phyloP scores from a whole-genome alignment of 1,140 invertebrate species.

The Nasonia vitripennis region DNA sequence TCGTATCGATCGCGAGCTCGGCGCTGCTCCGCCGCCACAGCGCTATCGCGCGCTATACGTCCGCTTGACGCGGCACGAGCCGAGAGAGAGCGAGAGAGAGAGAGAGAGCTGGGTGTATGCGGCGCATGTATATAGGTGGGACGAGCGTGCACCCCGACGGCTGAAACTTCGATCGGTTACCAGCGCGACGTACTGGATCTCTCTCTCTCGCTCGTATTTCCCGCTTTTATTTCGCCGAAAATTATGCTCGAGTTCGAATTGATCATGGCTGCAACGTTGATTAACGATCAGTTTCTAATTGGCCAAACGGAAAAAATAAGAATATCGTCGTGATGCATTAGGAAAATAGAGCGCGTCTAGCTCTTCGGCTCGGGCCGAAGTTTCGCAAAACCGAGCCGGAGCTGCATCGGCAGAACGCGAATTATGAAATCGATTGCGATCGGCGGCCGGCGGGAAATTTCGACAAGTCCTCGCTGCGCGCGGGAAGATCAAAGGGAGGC shows the following conservation, averaged over 20 bases:
- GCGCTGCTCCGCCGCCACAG: slow-evolving; percentile 62
- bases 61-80: slow-evolving; percentile 57
- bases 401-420: not conserved
- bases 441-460: not conserved
- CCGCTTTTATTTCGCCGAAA: not conserved
- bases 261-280: too few relatives aligned
- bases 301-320: too few relatives aligned
- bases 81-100: slow-evolving; percentile 25
- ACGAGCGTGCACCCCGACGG: slow-evolving; percentile 20
- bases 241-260: not conserved
- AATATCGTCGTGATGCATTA: too few relatives aligned
- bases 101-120: not conserved
- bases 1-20: slow-evolving; percentile 71
- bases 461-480: not conserved
- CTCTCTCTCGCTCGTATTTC: slow-evolving; percentile 19
- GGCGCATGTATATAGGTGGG: not conserved
- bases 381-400: not conserved
- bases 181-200: slow-evolving; percentile 41
- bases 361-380: not conserved
- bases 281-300: too few relatives aligned
- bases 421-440: slow-evolving; percentile 24
- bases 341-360: too few relatives aligned
- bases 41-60: slow-evolving; percentile 30
- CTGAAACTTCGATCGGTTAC: slow-evolving; percentile 44
- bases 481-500: slow-evolving; percentile 6